Evolutionary conservation across 2,797 vertebrate genomes (phyloP).

Genomic region (Potorous gilbertii): DNA sequence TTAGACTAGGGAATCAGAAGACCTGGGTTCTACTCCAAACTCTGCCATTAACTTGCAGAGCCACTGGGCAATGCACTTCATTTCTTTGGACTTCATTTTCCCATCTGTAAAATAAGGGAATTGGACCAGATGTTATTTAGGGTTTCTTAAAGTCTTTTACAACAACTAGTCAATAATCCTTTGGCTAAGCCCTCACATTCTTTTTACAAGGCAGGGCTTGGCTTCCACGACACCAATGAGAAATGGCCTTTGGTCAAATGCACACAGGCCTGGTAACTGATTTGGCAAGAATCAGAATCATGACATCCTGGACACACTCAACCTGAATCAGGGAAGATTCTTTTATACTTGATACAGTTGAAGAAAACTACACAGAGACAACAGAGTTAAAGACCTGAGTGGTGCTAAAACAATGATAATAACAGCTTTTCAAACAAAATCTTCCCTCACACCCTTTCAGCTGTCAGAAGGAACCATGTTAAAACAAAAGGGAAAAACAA

Average conservation of each 20-base stretch:
- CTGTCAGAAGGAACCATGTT: neutral
- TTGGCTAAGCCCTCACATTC: neutral
- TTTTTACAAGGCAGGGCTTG: neutral
- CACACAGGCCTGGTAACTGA: neutral
- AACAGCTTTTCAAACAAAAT: neutral
- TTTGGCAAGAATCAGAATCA: neutral
- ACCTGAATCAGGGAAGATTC: neutral
- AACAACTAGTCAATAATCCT: neutral
- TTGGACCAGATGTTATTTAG: neutral
- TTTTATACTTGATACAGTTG: neutral
- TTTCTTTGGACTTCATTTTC: neutral
- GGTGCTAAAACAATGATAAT: neutral
- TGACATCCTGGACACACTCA: neutral
- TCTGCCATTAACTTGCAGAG: neutral
- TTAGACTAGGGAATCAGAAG: neutral
- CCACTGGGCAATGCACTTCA: neutral
- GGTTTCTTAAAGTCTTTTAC: neutral
- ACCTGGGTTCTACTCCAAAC: neutral
- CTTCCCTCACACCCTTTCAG: neutral
- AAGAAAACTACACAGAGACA: neutral
- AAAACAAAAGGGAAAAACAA: constrained; percentile 2
- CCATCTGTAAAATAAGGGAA: neutral
- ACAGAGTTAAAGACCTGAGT: neutral
- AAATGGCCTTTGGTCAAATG: neutral
- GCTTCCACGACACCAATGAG: neutral